Evolutionary conservation across 1,140 invertebrate species (phyloP).

Genomic region (Aplysia californica): DNA sequence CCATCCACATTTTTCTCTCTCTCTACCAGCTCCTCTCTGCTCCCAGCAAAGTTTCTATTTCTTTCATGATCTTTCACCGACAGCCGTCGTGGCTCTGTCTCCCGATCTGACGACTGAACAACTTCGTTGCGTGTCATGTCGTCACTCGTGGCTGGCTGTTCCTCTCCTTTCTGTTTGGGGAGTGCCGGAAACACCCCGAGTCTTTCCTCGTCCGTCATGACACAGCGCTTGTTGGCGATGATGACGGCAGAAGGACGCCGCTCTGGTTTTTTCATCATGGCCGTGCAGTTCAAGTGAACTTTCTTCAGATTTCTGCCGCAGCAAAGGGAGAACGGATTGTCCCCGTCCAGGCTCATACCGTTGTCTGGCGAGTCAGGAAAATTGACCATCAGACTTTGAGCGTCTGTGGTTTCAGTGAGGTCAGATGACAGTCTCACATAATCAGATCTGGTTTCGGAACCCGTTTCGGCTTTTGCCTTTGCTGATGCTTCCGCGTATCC

Average conservation of each 20-base stretch:
- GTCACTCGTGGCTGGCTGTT: too few species aligned
- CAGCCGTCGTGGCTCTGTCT: too few species aligned
- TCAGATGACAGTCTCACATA: constrained; percentile 4
- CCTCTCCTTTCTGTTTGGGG: too few species aligned
- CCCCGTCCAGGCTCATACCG: neutral
- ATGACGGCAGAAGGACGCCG: constrained; percentile 16
- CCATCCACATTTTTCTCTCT: too few species aligned
- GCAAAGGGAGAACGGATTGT: constrained; percentile 5
- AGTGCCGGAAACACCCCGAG: too few species aligned
- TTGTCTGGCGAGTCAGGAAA: constrained; percentile 20
- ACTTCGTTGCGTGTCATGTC: too few species aligned
- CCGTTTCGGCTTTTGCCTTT: neutral
- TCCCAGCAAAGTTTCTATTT: constrained; percentile 26
- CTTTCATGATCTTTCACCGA: constrained; percentile 18
- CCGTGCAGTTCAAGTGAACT: constrained; percentile 24
- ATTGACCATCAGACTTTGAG: constrained; percentile 18
- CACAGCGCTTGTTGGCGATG: constrained; percentile 21
- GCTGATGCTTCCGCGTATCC: neutral
- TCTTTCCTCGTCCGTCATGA: constrained; percentile 27
- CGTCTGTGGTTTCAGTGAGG: neutral
- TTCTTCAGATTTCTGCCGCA: constrained; percentile 23
- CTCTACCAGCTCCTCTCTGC: constrained; percentile 22
- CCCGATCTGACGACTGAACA: too few species aligned
- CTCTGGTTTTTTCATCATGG: constrained; percentile 27
- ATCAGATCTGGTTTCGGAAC: neutral